Base-by-base conservation (phyloP, 2,113 vertebrate species). In the Anas platyrhynchos region DNA sequence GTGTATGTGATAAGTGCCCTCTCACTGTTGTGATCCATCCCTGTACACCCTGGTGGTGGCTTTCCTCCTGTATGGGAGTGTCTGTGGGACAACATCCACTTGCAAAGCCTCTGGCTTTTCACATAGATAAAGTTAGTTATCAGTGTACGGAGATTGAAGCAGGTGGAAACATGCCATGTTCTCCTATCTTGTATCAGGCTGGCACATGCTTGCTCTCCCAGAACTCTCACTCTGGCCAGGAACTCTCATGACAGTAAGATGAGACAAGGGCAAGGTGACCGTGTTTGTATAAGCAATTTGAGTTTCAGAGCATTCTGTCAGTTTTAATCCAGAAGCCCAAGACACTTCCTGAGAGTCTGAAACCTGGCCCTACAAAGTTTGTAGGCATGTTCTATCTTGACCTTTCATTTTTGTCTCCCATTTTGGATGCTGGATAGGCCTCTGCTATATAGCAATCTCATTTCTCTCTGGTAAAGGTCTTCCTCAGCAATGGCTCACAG, bases 1-100 rank as follows among this genome's bases (percentile, higher is more conserved):
- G 31, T 13, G 29, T 25, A 27, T 0, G 0, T 2, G 3, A 20
- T 25, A 63, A 50, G 9, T 32, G 4, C 5, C 20, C 3, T 25
- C 44, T 80, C 48, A 9, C 26, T 46, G 14, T 22, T 76, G 43
- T 43, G 22, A 44, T 68, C 44, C 2, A 7, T 36, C 29, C 11
- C 20, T 3, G 17, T 34, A 9, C 29, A 31, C 52, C 26, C 58
- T 1, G 1, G 4, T 48, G 46, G 43, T 56, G 48, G 22, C 11
- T 65, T 65, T 20, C 29, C 65, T 78, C 25, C 62, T 55, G 36
- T 14, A 9, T 32, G 61, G 34, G 26, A 93, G 32, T 3, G 36
- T 62, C 58, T 11, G 9, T 26, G 34, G 20, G 14, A 54, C 10
- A 86, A 5, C 22, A 3, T 36, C 17, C 65, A 54, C 31, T 56